Evolutionary conservation across 2,797 vertebrate species (phyloP).

Genomic region (Notoglanidium macrostoma): DNA sequence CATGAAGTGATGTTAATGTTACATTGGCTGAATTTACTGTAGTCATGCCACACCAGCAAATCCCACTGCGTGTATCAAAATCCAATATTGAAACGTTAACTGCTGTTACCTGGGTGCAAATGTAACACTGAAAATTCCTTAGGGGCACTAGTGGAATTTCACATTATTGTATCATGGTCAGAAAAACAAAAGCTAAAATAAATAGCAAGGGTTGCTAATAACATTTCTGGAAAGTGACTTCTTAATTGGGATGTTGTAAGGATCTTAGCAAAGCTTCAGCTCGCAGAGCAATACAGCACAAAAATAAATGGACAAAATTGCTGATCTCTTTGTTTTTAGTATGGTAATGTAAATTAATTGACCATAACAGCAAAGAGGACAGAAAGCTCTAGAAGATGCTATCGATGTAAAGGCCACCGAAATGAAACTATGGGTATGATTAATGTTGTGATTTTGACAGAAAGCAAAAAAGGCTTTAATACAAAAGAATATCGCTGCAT

Average conservation of each 20-base stretch:
- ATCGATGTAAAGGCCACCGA: not conserved
- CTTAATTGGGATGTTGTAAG: not conserved
- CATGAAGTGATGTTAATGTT: not conserved
- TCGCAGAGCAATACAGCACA: not conserved
- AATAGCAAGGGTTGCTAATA: not conserved
- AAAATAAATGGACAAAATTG: not conserved
- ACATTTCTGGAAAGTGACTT: not conserved
- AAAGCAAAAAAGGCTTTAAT: not conserved
- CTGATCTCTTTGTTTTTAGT: not conserved
- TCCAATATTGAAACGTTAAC: not conserved
- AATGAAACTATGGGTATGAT: not conserved
- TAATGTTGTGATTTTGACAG: not conserved
- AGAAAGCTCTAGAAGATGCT: not conserved
- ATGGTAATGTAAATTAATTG: not conserved
- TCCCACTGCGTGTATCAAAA: not conserved
- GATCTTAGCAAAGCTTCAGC: not conserved
- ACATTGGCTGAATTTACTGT: not conserved
- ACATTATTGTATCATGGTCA: not conserved
- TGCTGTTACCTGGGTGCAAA: not conserved
- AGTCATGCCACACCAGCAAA: not conserved
- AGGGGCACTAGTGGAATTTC: not conserved
- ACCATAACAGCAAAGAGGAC: not conserved
- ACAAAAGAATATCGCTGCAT: not conserved
- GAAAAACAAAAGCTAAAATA: not conserved
- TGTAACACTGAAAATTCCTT: not conserved